Evolutionary conservation across 92 coral and sea anemone species (phyloP).

Genomic region (Diadumene lineata): DNA sequence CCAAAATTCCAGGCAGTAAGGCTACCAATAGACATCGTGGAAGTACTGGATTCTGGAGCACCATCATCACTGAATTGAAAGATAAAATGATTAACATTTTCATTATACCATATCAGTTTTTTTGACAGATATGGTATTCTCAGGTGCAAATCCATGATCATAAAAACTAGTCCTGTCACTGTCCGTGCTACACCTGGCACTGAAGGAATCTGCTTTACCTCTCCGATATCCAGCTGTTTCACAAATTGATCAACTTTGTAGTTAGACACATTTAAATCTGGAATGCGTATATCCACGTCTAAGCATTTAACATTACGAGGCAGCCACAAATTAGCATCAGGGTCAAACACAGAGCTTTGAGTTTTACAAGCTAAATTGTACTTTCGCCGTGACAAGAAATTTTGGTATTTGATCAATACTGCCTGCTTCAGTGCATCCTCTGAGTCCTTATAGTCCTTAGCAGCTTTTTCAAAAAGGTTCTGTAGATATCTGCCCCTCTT

Average conservation of each 20-base stretch:
- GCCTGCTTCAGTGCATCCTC: constrained; percentile 49
- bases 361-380: constrained; percentile 48
- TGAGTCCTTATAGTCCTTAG: constrained; percentile 16
- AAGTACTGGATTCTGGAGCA: constrained; percentile 45
- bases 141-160: constrained; percentile 52
- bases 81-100: constrained; percentile 27
- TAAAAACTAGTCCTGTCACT: constrained; percentile 39
- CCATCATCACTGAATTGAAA: constrained; percentile 53
- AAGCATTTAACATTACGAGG: constrained; percentile 40
- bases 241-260: constrained; percentile 46
- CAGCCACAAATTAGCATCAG: constrained; percentile 52
- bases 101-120: constrained; percentile 44
- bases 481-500: constrained; percentile 32
- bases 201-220: constrained; percentile 46
- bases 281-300: constrained; percentile 42
- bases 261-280: constrained; percentile 18
- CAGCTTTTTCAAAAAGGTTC: constrained; percentile 8
- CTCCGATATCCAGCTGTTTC: constrained; percentile 41
- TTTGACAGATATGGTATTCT: constrained; percentile 24
- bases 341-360: constrained; percentile 41
- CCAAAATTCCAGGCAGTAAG: constrained; percentile 56
- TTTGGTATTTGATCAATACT: constrained; percentile 40
- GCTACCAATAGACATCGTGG: constrained; percentile 46
- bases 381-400: constrained; percentile 50
- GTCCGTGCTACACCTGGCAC: constrained; percentile 47